Evolutionary conservation across 2,113 vertebrate genomes (phyloP).

Genomic region (Anarhynchus alexandrinus): DNA sequence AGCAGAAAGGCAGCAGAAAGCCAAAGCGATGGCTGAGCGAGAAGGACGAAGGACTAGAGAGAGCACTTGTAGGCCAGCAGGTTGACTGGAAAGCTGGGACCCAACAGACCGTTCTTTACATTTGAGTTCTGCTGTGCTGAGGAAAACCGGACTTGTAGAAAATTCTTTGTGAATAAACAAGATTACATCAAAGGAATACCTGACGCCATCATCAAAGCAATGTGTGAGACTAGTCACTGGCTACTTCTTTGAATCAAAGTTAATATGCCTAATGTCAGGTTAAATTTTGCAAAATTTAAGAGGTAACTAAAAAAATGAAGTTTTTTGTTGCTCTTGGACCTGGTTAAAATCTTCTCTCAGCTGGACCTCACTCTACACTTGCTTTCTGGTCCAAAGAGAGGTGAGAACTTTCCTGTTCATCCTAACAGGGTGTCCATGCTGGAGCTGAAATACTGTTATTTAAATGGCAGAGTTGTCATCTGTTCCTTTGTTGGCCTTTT

Average conservation of each 20-base stretch:
- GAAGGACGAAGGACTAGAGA: background rate
- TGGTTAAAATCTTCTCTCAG: background rate
- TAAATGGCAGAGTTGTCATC: background rate
- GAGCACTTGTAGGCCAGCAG: background rate
- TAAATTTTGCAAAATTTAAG: background rate
- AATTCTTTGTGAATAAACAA: background rate
- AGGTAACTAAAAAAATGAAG: fast-evolving
- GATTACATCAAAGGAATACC: conserved; percentile 38
- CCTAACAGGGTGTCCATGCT: fast-evolving
- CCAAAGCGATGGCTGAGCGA: background rate
- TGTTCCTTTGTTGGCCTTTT: background rate
- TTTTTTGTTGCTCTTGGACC: background rate
- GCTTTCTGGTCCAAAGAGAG: background rate
- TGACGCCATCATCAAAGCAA: conserved; percentile 34
- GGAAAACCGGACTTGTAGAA: background rate
- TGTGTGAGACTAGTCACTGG: background rate
- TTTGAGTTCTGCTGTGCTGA: background rate
- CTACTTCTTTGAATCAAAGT: background rate
- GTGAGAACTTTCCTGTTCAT: background rate
- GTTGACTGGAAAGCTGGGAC: background rate
- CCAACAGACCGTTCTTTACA: background rate
- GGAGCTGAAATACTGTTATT: background rate
- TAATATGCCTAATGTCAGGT: background rate
- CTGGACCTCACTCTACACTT: fast-evolving
- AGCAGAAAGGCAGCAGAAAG: background rate